Conservation (phyloP, 2,888 invertebrate genomes). For the Heliconius ethilla region DNA sequence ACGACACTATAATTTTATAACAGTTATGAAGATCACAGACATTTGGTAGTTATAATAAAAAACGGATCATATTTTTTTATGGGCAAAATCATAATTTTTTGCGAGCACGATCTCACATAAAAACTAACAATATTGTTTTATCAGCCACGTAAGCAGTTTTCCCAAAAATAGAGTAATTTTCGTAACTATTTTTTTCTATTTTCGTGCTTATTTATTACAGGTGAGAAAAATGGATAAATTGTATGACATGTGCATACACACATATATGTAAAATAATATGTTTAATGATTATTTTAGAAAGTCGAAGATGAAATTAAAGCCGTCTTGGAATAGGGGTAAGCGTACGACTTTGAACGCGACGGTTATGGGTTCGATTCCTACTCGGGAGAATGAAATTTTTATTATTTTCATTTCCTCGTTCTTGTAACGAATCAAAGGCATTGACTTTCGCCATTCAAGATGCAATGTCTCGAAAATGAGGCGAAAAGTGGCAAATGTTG, state of each 20-base stretch:
- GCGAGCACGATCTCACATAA: constrained; percentile 26
- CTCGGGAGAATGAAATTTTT: too few species aligned
- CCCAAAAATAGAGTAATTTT: background rate
- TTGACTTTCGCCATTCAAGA: too few species aligned
- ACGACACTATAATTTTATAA: constrained; percentile 20
- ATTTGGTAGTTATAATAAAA: constrained; percentile 39
- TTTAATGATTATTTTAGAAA: too few species aligned
- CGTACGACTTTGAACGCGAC: too few species aligned
- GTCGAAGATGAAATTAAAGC: too few species aligned
- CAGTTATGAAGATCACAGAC: constrained; percentile 30
- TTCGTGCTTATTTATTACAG: background rate
- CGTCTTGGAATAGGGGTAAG: too few species aligned
- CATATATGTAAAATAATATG: too few species aligned
- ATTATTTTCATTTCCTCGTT: too few species aligned
- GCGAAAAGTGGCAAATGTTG: background rate
- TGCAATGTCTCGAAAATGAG: too few species aligned
- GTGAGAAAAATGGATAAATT: background rate
- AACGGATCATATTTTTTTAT: constrained; percentile 40
- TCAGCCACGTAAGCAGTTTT: constrained; percentile 9
- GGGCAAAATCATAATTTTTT: constrained; percentile 31
- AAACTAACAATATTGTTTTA: constrained; percentile 33
- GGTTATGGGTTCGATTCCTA: too few species aligned
- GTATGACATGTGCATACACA: background rate
- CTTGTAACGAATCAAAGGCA: too few species aligned
- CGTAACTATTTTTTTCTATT: background rate